Base-by-base conservation (phyloP, 2,113 vertebrate species). In the Dascyllus trimaculatus region DNA sequence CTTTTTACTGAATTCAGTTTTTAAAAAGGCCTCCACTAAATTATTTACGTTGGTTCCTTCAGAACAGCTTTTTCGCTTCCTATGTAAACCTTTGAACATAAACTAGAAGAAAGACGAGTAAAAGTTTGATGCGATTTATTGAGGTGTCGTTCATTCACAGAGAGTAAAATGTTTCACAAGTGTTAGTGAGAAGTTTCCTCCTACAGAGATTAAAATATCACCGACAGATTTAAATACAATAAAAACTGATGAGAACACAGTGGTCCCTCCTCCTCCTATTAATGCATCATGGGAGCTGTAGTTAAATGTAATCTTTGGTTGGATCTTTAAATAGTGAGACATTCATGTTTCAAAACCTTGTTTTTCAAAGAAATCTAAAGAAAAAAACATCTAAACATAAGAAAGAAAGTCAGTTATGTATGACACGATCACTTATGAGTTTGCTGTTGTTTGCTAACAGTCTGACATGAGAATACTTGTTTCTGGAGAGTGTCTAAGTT, bases 121-220 rank as follows among this genome's bases (percentile, higher is more conserved):
- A 72, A 75, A 46, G 40, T 82, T 89, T 68, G 63, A 85, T 88
- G 88, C 60, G 4, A 9, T 90, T 88, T 86, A 88, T 90, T 88
- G 63, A 79, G 79, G 35, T 35, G 29, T 80, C 15, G 26, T 78
- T 40, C 11, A 38, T 78, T 56, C 71, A 85, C 43, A 75, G 58
- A 71, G 46, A 80, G 58, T 69, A 79, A 72, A 83, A 53, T 72
- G 66, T 69, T 78, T 76, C 81, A 77, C 71, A 69, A 57, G 67
- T 80, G 84, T 89, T 84, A 86, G 85, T 86, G 71, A 63, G 61
- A 75, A 72, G 72, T 82, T 83, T 82, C 59, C 24, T 82, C 62
- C 75, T 82, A 88, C 78, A 82, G 54, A 72, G 60, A 75, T 75
- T 78, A 86, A 84, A 86, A 86, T 77, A 80, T 52, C 64, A 82